Base-by-base conservation (phyloP, 2,888 invertebrate species). In the Apodemia duryi region DNA sequence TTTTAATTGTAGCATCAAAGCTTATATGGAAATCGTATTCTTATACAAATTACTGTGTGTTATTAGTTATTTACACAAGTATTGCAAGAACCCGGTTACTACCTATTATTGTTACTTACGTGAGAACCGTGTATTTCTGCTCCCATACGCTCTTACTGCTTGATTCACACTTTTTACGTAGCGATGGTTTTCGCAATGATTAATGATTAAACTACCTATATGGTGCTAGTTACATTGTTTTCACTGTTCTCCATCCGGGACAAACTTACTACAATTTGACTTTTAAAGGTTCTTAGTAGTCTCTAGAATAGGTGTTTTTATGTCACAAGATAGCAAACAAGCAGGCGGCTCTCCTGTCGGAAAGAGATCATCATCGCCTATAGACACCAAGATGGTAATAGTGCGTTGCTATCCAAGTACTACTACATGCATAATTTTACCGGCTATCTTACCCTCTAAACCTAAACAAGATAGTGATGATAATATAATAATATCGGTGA, bases 31-130 rank as follows among this genome's bases (percentile, higher is more conserved):
- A 54, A 52, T 0, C 6, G n/a, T 52, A 52, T 52, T 52, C 32
- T 29, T 32, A 11, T 29, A 32, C 54, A 54, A 29, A 28, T 29
- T 9, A 9, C 21, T 21, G 21, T 21, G 32, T 32, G 32, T 29
- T 13, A 57, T 57, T 57, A 57, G 57, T 13, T 13, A 57, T 57
- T 57, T 57, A 29, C 57, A 57, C 57, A 57, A 29, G 57, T 57
- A 28, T 13, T 11, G 11, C 32, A 57, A 57, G 57, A 57, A 57
- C 57, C 57, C 57, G 57, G 57, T 57, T 57, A 57, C 57, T 32
- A 57, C 57, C 57, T 57, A 32, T 57, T 57, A 57, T 57, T 57
- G 57, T 57, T 57, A 29, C 54, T 54, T 29, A 57, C 57, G 57
- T 57, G 57, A 57, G 57, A 57, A 57, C 57, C 29, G 54, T 54